Evolutionary conservation across 2,888 invertebrate species (phyloP).

Genomic region (Meloe dianella): DNA sequence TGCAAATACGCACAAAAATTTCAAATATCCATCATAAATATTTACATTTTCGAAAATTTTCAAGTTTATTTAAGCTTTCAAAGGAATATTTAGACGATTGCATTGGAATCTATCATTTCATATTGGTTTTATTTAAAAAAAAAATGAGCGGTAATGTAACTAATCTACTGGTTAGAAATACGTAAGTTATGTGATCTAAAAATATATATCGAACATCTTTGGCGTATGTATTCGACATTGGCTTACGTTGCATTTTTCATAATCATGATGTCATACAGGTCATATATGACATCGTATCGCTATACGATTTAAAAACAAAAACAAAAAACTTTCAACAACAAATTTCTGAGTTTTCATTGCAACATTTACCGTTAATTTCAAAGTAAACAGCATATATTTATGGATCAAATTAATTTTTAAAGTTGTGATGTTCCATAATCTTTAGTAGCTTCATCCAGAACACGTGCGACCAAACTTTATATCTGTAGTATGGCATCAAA

Average conservation of each 20-base stretch:
- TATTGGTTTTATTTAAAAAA: background rate
- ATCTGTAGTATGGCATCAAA: background rate
- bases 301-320: too few relatives aligned
- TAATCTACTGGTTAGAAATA: background rate
- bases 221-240: background rate
- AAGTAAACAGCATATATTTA: background rate
- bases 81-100: background rate
- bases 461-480: background rate
- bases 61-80: background rate
- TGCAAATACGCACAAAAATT: background rate
- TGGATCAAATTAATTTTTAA: background rate
- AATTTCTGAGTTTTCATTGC: background rate
- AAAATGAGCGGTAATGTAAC: background rate
- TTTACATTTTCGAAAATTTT: background rate
- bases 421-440: background rate
- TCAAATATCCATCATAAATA: background rate
- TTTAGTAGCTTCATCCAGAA: background rate
- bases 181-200: background rate
- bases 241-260: background rate
- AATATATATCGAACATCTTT: background rate
- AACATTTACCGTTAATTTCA: background rate
- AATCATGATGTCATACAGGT: background rate
- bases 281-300: background rate
- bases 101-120: background rate
- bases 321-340: too few relatives aligned